Conservation (phyloP, 2,113 vertebrate species). For the Carlito syrichta region DNA sequence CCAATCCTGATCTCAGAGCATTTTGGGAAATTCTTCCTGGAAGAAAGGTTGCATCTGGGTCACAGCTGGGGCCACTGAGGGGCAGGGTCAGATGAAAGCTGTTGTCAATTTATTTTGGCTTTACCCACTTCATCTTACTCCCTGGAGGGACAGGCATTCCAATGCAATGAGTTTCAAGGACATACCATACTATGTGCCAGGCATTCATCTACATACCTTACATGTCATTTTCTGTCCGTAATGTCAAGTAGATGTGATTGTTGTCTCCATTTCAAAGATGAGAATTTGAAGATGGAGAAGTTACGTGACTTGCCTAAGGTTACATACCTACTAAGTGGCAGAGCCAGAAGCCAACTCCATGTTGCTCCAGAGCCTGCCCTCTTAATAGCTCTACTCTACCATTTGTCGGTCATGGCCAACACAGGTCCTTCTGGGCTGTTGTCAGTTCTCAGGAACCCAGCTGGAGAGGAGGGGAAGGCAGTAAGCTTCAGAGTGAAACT, state of each 20-base stretch:
- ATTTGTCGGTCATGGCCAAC: neutral
- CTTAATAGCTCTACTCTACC: neutral
- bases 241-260: neutral
- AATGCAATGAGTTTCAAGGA: neutral
- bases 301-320: neutral
- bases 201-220: neutral
- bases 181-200: no score
- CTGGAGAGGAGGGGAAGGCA: neutral
- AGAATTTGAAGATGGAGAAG: neutral
- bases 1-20: neutral
- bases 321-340: neutral
- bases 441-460: neutral
- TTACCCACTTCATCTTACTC: neutral
- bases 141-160: neutral
- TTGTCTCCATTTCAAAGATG: neutral
- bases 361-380: neutral
- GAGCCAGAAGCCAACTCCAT: neutral
- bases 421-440: neutral
- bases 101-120: neutral
- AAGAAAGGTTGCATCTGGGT: neutral
- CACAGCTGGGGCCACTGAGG: neutral
- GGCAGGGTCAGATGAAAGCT: neutral
- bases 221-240: neutral
- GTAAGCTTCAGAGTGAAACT: neutral
- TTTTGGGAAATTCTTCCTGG: neutral